Base-by-base conservation (phyloP, 2,888 invertebrate species). In the Azorinus chamasolen region DNA sequence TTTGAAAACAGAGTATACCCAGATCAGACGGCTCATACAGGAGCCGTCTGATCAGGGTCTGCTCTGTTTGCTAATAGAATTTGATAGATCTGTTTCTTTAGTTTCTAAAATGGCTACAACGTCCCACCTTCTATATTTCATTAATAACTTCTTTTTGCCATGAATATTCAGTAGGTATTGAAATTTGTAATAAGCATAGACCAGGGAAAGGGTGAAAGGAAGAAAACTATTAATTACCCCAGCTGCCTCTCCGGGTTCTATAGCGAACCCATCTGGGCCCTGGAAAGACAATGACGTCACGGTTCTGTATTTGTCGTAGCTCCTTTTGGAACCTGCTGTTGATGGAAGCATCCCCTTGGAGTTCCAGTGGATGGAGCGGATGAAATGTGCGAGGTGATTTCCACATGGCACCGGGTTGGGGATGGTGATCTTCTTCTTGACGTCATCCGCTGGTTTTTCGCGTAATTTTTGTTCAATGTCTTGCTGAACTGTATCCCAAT, bases 261-360 rank as follows among this genome's bases (percentile, higher is more conserved):
- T 71, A 20, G 81, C 46, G 51, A 82, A 74, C 8, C 85, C 83
- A 12, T 72, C 71, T 5, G 88, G 86, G n/a, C 80, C 80, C 54
- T 83, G 74, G 66, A 80, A 89, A 18, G 87, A 86, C 37, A 84
- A 78, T 16, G 77, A 78, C 54, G 87, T 88, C 14, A 87, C 73
- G 8, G 86, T 83, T 48, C 83, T 71, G 54, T 84, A 89, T 68
- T 88, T 87, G 50, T 77, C 82, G 51, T 81, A 83, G 1, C 85
- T 68, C 10, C 87, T 59, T 50, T 81, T 75, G 43, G 86, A 86
- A 6, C 81, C 84, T n/a, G 84, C 82, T 8, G 86, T 86, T 4
- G 75, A 75, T 14, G 88, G 88, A n/a, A 89, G 79, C 65, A 87
- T 83, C 32, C 85, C 85, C 16, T 79, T 82, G 32, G 87, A 88